phyloP scores from a whole-genome alignment of 2,797 vertebrate species.

The Mastacembelus armatus region DNA sequence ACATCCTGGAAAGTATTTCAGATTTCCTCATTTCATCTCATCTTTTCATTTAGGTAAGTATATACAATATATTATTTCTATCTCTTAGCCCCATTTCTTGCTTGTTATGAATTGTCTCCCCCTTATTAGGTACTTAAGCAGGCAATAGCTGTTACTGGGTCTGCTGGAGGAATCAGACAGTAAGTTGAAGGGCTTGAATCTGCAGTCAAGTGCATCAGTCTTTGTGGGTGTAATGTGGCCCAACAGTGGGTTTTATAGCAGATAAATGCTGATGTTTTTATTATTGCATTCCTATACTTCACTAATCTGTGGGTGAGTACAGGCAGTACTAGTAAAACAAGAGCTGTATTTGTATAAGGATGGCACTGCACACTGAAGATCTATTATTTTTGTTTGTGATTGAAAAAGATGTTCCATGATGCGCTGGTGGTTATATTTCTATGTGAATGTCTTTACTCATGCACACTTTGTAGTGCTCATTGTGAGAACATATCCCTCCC shows the following conservation, averaged over 20 bases:
- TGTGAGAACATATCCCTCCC: conserved; percentile 18
- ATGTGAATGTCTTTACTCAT: conserved; percentile 18
- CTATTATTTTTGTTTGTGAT: conserved; percentile 21
- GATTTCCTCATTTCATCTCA: not conserved
- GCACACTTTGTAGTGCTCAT: conserved; percentile 37
- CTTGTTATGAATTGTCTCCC: not conserved
- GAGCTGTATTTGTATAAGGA: not conserved
- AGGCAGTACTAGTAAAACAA: not conserved
- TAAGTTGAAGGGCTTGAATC: conserved; percentile 7
- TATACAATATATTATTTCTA: not conserved
- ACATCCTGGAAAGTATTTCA: not conserved
- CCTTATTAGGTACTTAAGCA: conserved; percentile 18
- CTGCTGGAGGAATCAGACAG: conserved; percentile 28
- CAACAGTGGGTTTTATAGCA: conserved; percentile 8
- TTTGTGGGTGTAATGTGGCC: conserved; percentile 9
- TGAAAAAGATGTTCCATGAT: conserved; percentile 16
- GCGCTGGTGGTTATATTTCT: conserved; percentile 1
- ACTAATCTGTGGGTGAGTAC: not conserved
- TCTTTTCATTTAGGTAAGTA: not conserved
- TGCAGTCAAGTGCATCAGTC: conserved; percentile 11
- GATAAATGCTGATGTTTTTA: conserved; percentile 28
- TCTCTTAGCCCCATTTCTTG: not conserved
- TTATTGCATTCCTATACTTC: not conserved
- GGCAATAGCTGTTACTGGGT: conserved; percentile 16
- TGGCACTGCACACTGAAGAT: not conserved